These are phyloP conservation scores for Scomber japonicus DNA, from an alignment of 2,113 vertebrate species.

Conservation along the genomic window DNA sequence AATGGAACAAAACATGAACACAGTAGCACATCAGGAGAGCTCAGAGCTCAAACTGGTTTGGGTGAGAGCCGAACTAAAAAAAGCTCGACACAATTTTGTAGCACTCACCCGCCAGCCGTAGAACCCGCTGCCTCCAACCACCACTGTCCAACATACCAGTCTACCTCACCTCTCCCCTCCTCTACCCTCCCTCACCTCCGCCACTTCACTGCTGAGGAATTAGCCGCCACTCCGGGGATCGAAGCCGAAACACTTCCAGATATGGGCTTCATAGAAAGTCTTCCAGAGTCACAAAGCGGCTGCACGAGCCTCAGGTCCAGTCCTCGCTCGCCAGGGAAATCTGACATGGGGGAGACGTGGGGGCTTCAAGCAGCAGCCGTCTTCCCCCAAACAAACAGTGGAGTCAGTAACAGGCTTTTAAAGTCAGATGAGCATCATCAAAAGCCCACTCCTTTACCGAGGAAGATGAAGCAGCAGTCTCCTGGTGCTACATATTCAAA, in stretches of 20 bases:
- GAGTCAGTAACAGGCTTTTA: not conserved
- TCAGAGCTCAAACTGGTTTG: not conserved
- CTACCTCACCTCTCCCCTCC: constrained; percentile 6
- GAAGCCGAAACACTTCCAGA: constrained; percentile 75
- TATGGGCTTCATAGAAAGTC: constrained; percentile 59
- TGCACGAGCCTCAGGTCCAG: constrained; percentile 25
- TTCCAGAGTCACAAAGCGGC: constrained; percentile 40
- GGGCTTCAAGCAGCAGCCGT: constrained; percentile 18
- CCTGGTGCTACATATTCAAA: not conserved
- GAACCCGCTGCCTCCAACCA: not conserved
- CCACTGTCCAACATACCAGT: constrained; percentile 16
- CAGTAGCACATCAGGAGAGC: not conserved
- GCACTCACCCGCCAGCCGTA: not conserved
- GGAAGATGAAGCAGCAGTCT: constrained; percentile 12
- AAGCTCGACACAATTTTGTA: not conserved
- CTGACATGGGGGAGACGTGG: constrained; percentile 1
- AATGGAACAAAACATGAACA: constrained; percentile 14
- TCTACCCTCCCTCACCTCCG: constrained; percentile 28
- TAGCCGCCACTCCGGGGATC: constrained; percentile 25
- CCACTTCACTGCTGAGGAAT: constrained; percentile 47
- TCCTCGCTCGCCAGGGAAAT: not conserved
- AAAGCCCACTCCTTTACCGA: not conserved
- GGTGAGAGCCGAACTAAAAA: constrained; percentile 1
- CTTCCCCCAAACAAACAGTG: constrained; percentile 23
- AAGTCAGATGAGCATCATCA: not conserved